Conservation (phyloP, 2,113 vertebrate genomes). For the Orycteropus afer region DNA sequence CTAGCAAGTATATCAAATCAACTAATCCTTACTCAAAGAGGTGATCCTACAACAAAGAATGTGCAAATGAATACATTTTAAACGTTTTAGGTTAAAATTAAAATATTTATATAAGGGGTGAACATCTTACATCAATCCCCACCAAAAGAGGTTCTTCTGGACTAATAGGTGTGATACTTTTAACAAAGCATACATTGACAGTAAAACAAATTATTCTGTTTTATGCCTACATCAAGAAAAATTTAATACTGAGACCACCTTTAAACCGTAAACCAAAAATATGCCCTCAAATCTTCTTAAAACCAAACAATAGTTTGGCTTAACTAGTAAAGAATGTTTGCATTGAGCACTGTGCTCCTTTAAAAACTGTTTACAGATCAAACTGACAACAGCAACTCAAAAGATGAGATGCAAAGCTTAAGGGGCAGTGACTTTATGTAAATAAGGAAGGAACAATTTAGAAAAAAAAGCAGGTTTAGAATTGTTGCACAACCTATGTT, state of each 20-base stretch:
- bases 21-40: not conserved
- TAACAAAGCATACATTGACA: not conserved
- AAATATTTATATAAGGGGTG: not conserved
- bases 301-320: not conserved
- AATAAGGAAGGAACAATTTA: not conserved
- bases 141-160: slow-evolving; percentile 3
- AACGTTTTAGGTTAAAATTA: slow-evolving; percentile 4
- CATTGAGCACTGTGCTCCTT: slow-evolving; percentile 4
- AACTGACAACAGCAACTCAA: not conserved
- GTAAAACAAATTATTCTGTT: slow-evolving; percentile 7
- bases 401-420: too few relatives aligned
- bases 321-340: not conserved
- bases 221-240: slow-evolving; percentile 13
- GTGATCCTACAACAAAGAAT: not conserved
- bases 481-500: not conserved
- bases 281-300: not conserved
- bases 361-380: not conserved
- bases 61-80: not conserved
- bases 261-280: not conserved
- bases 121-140: not conserved
- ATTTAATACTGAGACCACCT: not conserved
- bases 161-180: not conserved
- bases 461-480: not conserved
- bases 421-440: not conserved
- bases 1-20: slow-evolving; percentile 11